A percentile compares a stretch with the other conserved stretches of the same genome.
Evolutionary conservation across 1,140 invertebrate species (phyloP).

Genomic region (Probaryconus sp.): DNA sequence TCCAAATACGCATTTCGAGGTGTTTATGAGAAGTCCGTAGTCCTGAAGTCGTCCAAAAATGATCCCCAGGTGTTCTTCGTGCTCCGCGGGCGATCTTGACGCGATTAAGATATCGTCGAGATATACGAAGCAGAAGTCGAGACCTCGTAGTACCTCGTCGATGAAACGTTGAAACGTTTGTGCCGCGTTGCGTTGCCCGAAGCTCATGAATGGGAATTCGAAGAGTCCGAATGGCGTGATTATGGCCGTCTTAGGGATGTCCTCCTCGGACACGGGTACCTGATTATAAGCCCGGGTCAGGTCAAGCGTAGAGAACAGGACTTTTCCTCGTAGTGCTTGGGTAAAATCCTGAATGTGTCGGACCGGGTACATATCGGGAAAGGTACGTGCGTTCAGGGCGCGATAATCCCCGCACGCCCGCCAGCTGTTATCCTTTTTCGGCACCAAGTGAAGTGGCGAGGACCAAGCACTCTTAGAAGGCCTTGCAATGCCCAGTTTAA

Average conservation of each 20-base stretch:
- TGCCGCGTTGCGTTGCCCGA: conserved; percentile 70
- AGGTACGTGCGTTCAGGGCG: conserved; percentile 67
- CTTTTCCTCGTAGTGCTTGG: conserved; percentile 61
- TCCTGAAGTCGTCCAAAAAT: conserved; percentile 50
- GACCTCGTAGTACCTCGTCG: neutral
- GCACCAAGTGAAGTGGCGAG: conserved; percentile 30
- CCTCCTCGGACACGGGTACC: conserved; percentile 64
- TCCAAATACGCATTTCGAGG: conserved; percentile 62
- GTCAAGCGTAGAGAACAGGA: conserved; percentile 64
- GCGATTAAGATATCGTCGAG: conserved; percentile 69
- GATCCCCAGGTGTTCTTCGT: conserved; percentile 35
- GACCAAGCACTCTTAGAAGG: conserved; percentile 16
- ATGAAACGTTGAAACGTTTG: conserved; percentile 70
- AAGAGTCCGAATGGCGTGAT: conserved; percentile 70
- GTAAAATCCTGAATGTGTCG: conserved; percentile 67
- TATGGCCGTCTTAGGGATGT: conserved; percentile 70
- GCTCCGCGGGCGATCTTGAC: conserved; percentile 50
- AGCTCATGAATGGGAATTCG: conserved; percentile 57
- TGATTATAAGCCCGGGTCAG: conserved; percentile 77
- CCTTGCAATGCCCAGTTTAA: conserved; percentile 10
- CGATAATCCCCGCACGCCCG: conserved; percentile 62
- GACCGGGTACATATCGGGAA: conserved; percentile 67
- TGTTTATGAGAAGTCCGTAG: no score
- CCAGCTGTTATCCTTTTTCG: conserved; percentile 55
- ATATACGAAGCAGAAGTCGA: conserved; percentile 35